These are phyloP conservation scores for Ailuropoda melanoleuca DNA, from an alignment of 2,113 vertebrate genomes.

Conservation along the genomic window DNA sequence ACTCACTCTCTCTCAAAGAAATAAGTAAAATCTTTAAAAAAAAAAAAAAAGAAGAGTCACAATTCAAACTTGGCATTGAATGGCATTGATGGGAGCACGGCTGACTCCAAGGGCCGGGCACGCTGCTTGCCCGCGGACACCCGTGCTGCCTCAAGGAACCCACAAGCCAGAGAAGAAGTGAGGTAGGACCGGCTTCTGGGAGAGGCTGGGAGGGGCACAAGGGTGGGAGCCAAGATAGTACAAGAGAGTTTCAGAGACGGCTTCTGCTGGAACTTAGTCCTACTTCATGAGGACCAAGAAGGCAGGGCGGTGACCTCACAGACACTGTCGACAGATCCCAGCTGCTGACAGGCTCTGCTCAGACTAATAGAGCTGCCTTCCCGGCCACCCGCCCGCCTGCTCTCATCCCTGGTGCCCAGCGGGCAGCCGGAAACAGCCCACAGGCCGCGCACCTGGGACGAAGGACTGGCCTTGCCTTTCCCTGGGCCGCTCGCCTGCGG, in stretches of 20 bases:
- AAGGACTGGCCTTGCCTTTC: neutral
- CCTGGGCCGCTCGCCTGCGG: conserved; percentile 38
- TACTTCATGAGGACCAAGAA: neutral
- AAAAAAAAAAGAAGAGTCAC: neutral
- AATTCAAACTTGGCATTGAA: neutral
- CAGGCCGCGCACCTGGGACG: conserved; percentile 45
- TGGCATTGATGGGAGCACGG: neutral
- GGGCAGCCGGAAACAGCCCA: conserved; percentile 51
- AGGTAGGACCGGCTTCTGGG: neutral
- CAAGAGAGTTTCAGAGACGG: neutral
- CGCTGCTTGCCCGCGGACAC: neutral
- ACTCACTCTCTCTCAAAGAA: neutral
- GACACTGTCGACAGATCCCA: neutral
- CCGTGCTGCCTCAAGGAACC: neutral
- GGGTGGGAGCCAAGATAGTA: neutral
- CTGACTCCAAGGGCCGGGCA: neutral
- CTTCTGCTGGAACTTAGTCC: neutral
- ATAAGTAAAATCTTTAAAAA: neutral
- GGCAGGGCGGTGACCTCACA: neutral
- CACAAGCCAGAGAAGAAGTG: neutral
- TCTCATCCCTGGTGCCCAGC: conserved; percentile 26
- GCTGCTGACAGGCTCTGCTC: neutral
- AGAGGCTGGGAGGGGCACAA: neutral
- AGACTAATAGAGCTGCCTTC: neutral
- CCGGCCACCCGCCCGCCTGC: too few relatives aligned